Evolutionary conservation across 1,140 invertebrate species (phyloP).

Genomic region (Tribolium castaneum): DNA sequence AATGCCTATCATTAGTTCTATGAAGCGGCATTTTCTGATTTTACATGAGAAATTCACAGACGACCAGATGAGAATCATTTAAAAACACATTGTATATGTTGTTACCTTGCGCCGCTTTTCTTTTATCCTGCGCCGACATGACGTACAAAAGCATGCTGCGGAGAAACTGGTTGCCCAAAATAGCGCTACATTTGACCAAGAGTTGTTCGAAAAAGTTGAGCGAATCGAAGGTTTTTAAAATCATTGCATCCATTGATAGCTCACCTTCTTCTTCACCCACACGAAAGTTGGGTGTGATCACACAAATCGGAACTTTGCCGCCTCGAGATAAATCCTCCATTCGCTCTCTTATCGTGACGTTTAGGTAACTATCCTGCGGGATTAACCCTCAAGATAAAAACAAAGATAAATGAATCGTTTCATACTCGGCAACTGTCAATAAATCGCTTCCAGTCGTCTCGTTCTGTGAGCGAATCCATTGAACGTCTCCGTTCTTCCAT

Average conservation of each 20-base stretch:
- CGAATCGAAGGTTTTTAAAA: slow-evolving; percentile 70
- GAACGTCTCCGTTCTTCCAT: slow-evolving; percentile 47
- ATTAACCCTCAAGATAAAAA: too few relatives aligned
- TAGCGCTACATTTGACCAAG: slow-evolving; percentile 70
- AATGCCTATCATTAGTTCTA: too few relatives aligned
- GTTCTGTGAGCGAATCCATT: background rate
- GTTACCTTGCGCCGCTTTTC: slow-evolving; percentile 66
- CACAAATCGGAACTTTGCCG: slow-evolving; percentile 54
- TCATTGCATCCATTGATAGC: slow-evolving; percentile 65
- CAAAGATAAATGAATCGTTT: too few relatives aligned
- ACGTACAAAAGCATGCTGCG: slow-evolving; percentile 69
- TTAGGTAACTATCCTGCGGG: slow-evolving; percentile 50
- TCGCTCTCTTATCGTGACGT: slow-evolving; percentile 43
- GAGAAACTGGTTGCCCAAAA: slow-evolving; percentile 70
- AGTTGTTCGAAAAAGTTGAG: slow-evolving; percentile 71
- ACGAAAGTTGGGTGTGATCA: slow-evolving; percentile 54
- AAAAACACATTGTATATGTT: too few relatives aligned
- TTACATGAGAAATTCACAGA: too few relatives aligned
- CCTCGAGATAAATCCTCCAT: slow-evolving; percentile 40
- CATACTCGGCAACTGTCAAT: slow-evolving; percentile 53
- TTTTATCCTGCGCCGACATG: slow-evolving; percentile 63
- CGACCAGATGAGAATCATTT: too few relatives aligned
- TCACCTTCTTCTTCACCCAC: slow-evolving; percentile 61
- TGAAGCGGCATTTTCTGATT: too few relatives aligned
- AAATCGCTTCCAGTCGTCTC: slow-evolving; percentile 55